A percentile compares a stretch with the other conserved stretches of the same genome.
Conservation (phyloP, 2,797 vertebrate genomes). For the Perodicticus potto region DNA sequence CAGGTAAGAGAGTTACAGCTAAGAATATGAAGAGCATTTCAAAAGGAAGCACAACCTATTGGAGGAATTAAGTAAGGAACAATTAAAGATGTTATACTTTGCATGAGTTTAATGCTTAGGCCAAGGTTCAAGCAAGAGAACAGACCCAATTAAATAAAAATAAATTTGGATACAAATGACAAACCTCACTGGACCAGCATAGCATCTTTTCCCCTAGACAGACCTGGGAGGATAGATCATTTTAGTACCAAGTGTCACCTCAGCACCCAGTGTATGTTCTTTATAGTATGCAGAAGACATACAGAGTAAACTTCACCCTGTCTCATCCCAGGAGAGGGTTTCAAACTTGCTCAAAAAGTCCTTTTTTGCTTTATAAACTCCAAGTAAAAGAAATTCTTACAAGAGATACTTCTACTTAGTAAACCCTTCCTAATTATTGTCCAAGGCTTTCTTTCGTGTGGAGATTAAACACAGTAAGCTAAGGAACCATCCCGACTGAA, state of each 20-base stretch:
- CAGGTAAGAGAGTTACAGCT: conserved; percentile 9
- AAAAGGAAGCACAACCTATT: neutral
- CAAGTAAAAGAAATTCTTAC: conserved; percentile 3
- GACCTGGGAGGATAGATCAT: neutral
- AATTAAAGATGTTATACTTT: neutral
- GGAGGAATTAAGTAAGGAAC: neutral
- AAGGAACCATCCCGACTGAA: neutral
- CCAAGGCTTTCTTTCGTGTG: neutral
- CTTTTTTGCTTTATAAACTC: conserved; percentile 10
- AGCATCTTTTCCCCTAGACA: neutral
- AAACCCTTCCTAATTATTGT: neutral
- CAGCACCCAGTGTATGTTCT: neutral
- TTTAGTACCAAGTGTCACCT: rapidly evolving
- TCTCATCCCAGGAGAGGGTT: neutral
- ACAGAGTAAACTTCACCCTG: neutral
- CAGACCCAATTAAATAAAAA: conserved; percentile 24
- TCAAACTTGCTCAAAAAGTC: conserved; percentile 21
- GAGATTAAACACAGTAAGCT: neutral
- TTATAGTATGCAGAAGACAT: neutral
- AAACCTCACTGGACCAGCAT: neutral
- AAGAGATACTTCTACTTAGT: neutral
- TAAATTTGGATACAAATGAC: neutral
- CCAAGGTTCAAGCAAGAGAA: neutral
- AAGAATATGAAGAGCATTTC: conserved; percentile 25
- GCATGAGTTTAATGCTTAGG: neutral